Conservation (phyloP, 2,888 invertebrate genomes). For the Blomia tropicalis region DNA sequence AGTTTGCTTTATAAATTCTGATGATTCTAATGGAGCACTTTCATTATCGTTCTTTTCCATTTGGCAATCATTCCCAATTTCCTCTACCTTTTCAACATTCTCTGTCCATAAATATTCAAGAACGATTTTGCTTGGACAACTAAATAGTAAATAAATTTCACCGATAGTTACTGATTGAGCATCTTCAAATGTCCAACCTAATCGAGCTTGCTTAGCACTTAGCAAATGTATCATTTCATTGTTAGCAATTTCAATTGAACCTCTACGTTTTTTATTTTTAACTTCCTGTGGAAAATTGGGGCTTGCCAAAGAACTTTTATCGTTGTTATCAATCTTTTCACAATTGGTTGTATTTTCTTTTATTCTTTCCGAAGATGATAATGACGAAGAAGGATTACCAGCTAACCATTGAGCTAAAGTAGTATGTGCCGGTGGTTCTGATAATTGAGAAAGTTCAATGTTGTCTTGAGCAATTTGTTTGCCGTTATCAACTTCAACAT, state of each 20-base stretch:
- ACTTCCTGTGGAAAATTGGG: not conserved
- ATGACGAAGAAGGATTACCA: constrained; percentile 11
- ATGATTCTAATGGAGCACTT: not conserved
- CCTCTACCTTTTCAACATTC: not conserved
- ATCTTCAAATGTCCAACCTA: constrained; percentile 62
- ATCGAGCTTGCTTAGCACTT: constrained; percentile 20
- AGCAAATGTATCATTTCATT: not conserved
- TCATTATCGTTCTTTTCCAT: not conserved
- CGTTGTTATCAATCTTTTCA: not conserved
- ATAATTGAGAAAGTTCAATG: not conserved
- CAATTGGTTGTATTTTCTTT: not conserved
- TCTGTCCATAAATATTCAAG: constrained; percentile 38
- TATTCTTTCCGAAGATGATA: constrained; percentile 8
- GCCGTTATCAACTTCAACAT: not conserved
- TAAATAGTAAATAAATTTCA: constrained; percentile 65
- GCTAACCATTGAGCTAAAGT: constrained; percentile 25
- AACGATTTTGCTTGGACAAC: constrained; percentile 35
- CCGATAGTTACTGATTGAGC: constrained; percentile 67
- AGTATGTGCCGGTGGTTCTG: constrained; percentile 22
- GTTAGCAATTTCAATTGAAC: not conserved
- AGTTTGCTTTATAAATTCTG: too few relatives aligned
- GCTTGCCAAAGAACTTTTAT: not conserved
- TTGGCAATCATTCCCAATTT: not conserved
- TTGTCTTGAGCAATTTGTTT: not conserved
- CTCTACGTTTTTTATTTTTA: constrained; percentile 10